Conservation (phyloP, 2,113 vertebrate species). For the Notarius lentiginosus region DNA sequence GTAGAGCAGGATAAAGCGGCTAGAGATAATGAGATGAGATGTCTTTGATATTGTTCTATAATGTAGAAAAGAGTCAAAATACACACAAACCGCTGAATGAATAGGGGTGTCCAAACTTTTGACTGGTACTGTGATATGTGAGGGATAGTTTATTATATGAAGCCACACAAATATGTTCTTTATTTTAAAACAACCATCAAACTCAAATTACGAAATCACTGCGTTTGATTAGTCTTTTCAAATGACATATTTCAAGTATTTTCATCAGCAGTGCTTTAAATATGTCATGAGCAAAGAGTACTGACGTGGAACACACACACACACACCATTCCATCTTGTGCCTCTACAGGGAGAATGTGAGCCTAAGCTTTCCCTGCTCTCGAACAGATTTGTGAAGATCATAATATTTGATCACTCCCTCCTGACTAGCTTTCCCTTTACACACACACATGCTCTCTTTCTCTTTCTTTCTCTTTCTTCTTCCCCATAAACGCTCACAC, state of each 20-base stretch:
- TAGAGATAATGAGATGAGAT: no score
- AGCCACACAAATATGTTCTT: neutral
- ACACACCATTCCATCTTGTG: neutral
- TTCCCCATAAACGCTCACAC: neutral
- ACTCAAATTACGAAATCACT: neutral
- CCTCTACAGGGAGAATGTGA: neutral
- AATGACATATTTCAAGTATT: neutral
- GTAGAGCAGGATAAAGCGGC: no score
- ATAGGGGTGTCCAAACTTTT: no score
- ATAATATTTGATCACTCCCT: slow-evolving; percentile 17
- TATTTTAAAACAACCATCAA: neutral
- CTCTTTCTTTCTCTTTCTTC: slow-evolving; percentile 34
- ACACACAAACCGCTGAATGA: no score
- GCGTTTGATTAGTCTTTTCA: neutral
- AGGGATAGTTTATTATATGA: neutral
- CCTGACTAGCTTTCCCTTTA: slow-evolving; percentile 10
- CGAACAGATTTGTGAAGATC: slow-evolving; percentile 20
- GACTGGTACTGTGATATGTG: neutral
- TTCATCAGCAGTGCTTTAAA: neutral
- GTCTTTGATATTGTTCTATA: no score
- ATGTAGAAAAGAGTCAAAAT: no score
- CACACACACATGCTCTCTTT: neutral
- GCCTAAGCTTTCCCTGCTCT: neutral
- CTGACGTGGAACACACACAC: neutral
- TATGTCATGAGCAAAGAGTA: neutral